Conservation (phyloP, 2,888 invertebrate genomes). For the Brachyptera putata region DNA sequence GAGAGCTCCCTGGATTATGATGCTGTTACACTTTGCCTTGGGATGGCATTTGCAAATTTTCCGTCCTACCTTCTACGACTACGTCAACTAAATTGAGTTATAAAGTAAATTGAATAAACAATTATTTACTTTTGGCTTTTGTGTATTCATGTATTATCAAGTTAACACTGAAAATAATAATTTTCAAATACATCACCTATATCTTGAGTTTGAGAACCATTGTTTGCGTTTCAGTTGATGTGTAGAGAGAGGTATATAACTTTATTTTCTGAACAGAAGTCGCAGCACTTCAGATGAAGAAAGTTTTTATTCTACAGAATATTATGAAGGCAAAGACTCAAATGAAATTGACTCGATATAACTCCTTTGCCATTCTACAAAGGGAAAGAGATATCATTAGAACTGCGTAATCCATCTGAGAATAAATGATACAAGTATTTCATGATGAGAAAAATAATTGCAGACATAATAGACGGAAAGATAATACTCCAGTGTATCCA, state of each 20-base stretch:
- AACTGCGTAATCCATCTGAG: no score
- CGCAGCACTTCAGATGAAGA: neutral
- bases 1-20: constrained; percentile 1
- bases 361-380: no score
- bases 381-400: no score
- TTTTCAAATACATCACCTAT: neutral
- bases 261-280: neutral
- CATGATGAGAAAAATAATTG: no score
- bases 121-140: neutral
- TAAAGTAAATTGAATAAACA: constrained; percentile 14
- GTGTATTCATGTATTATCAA: neutral
- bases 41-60: neutral
- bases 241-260: neutral
- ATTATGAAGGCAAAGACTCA: no score
- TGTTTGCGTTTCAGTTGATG: neutral
- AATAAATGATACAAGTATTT: no score
- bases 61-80: neutral
- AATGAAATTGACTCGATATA: no score
- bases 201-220: constrained; percentile 1
- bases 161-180: neutral
- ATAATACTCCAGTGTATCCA: no score
- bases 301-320: no score
- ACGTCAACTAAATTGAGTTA: neutral
- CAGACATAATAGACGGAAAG: no score
- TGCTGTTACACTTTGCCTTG: neutral